phyloP scores from a whole-genome alignment of 2,113 vertebrate genomes.

The Diphyllodes magnificus region DNA sequence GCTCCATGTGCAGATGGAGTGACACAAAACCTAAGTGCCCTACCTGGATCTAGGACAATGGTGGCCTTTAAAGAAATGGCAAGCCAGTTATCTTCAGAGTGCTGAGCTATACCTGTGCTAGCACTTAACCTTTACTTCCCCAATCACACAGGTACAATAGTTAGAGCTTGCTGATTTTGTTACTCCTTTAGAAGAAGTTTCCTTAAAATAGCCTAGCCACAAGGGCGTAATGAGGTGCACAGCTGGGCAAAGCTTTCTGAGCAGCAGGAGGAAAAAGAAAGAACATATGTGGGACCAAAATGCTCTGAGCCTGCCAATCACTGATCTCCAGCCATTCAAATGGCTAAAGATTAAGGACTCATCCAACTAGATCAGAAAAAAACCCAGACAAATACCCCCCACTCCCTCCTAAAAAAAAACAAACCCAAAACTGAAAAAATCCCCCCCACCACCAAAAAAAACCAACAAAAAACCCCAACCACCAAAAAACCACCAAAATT shows the following conservation, averaged over 20 bases:
- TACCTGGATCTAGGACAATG: background rate
- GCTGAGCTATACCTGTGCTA: slow-evolving; percentile 8
- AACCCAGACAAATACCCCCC: background rate
- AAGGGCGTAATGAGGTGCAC: slow-evolving; percentile 23
- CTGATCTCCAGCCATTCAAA: background rate
- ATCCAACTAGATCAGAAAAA: background rate
- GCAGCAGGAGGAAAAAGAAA: background rate
- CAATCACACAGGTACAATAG: background rate
- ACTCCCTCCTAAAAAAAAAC: background rate
- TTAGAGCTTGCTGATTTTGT: slow-evolving; percentile 48
- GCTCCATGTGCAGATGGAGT: background rate
- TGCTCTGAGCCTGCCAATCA: background rate
- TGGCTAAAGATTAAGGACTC: background rate
- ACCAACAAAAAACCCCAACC: background rate
- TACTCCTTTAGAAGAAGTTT: slow-evolving; percentile 50
- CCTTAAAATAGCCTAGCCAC: slow-evolving; percentile 57
- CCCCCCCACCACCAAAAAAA: background rate
- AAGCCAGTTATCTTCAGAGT: background rate
- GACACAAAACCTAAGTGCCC: slow-evolving; percentile 12
- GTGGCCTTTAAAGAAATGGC: background rate
- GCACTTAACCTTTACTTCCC: slow-evolving; percentile 31
- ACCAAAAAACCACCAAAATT: background rate
- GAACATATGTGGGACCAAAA: background rate
- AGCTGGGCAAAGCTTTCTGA: slow-evolving; percentile 33
- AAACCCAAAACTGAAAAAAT: background rate